Evolutionary conservation across 2,113 vertebrate species (phyloP), one percentile per base, ranked within the genome.

Genomic region (Macroglossus sobrinus): DNA sequence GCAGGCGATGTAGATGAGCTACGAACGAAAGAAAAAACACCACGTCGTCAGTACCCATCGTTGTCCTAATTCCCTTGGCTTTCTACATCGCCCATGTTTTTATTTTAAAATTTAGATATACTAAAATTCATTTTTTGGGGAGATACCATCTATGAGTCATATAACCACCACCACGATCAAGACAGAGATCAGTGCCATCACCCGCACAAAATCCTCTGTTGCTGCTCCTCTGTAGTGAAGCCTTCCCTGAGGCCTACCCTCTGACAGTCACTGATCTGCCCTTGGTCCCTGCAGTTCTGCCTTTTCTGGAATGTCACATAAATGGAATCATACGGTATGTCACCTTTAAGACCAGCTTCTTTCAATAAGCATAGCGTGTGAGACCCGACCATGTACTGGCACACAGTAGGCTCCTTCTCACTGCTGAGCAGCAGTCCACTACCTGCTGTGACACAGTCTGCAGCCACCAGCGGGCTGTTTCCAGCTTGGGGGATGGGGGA

Each of bases 1-100:
- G 95, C 99, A 99, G 15, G 99, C 99, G 2, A 99, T 99, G 98
- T 99, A 99, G 98, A 99, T 99, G 18, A 99, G 78, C 99, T 99
- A 89, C 53, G 98, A 97, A 59, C 69, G 57, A 89, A 81, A 88
- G 57, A 55, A 74, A 82, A 80, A 87, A 85, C 21, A 55, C 13
- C 14, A 95, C 43, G 97, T 96, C 74, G 92, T 59, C 7, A 68
- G 7, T 43, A 91, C 7, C 14, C 66, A 28, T 40, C 43, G 24
- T 0, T 61, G n/a, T 75, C 84, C 78, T 75, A 71, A 59, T 8
- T 74, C 66, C 21, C 21, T 43, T 9, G 16, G 40, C 40, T 63
- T 71, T 71, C 30, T 28, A 4, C 11, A 80, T 63, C 15, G 50
- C 5, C 55, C 4, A 14, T 22, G 22, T 16, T 4, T 26, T n/a